Evolutionary conservation across 1,140 invertebrate genomes (phyloP).

Genomic region (Brachionus angularis): DNA sequence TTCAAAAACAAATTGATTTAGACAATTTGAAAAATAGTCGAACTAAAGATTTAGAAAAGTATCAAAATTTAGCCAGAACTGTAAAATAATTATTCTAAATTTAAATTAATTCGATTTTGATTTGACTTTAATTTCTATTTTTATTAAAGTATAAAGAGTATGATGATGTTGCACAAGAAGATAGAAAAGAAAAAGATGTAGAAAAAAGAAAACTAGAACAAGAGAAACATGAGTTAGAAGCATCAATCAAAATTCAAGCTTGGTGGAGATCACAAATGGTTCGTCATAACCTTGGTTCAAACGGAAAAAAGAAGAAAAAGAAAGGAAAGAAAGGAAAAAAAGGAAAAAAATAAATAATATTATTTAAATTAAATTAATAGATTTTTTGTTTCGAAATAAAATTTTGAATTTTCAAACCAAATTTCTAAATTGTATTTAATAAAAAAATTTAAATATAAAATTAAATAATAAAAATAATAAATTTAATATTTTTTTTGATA

Average conservation of each 20-base stretch:
- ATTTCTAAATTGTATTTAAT: too few relatives aligned
- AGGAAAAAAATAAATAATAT: slow-evolving; percentile 37
- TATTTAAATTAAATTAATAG: too few relatives aligned
- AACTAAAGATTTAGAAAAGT: slow-evolving; percentile 36
- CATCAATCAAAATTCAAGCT: slow-evolving; percentile 35
- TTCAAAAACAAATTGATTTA: slow-evolving; percentile 28
- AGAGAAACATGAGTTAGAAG: slow-evolving; percentile 34
- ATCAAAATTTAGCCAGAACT: slow-evolving; percentile 28
- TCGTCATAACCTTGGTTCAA: slow-evolving; percentile 14
- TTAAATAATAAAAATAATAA: too few relatives aligned
- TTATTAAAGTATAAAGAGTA: slow-evolving; percentile 1
- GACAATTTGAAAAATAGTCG: slow-evolving; percentile 33
- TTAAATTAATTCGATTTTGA: not conserved
- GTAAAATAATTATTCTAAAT: too few relatives aligned
- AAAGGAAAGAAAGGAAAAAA: slow-evolving; percentile 42
- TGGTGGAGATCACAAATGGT: slow-evolving; percentile 43
- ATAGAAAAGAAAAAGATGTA: slow-evolving; percentile 21
- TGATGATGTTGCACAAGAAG: slow-evolving; percentile 23
- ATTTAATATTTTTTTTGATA: too few relatives aligned
- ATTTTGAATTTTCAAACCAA: too few relatives aligned
- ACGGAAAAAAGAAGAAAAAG: slow-evolving; percentile 42
- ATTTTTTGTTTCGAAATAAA: too few relatives aligned
- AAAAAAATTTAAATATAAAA: too few relatives aligned
- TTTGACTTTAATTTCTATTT: not conserved
- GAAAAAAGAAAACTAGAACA: slow-evolving; percentile 30